A percentile compares a stretch with the other conserved stretches of the same genome.
Evolutionary conservation across 2,113 vertebrate species (phyloP).

Genomic region (Mus spicilegus): DNA sequence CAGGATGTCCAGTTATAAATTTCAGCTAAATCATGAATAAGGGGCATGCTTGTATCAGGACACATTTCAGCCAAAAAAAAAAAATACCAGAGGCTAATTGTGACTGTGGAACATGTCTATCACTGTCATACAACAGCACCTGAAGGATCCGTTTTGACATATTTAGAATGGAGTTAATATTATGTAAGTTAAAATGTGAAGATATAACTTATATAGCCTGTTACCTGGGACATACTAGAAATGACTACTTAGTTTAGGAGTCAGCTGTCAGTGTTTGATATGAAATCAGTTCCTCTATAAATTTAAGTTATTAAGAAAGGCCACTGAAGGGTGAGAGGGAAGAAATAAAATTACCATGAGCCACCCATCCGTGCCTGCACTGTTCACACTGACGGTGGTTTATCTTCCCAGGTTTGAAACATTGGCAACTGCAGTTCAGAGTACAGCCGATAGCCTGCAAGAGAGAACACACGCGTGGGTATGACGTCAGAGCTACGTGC

Average conservation of each 20-base stretch:
- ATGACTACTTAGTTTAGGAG: conserved; percentile 19
- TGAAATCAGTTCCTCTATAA: not conserved
- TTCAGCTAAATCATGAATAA: not conserved
- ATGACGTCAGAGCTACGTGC: not conserved
- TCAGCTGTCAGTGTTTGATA: not conserved
- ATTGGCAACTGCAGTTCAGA: conserved; percentile 96
- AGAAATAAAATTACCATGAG: conserved; percentile 92
- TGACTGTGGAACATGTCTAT: not conserved
- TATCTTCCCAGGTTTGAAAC: conserved; percentile 96
- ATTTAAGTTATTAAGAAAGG: not conserved
- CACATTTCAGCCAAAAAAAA: not conserved
- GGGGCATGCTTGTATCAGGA: not conserved
- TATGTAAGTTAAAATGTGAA: not conserved
- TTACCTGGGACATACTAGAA: not conserved
- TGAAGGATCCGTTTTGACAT: not conserved
- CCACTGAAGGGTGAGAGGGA: not conserved
- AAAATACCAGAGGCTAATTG: not conserved
- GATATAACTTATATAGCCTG: not conserved
- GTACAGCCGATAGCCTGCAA: conserved; percentile 96
- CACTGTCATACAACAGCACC: not conserved
- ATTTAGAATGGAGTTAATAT: not conserved
- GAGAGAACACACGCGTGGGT: conserved; percentile 62
- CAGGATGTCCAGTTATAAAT: not conserved
- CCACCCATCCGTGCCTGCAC: conserved; percentile 99
- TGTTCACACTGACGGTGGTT: conserved; percentile 96